Conservation (phyloP, 2,888 invertebrate species). For the Bellardia bayeri region DNA sequence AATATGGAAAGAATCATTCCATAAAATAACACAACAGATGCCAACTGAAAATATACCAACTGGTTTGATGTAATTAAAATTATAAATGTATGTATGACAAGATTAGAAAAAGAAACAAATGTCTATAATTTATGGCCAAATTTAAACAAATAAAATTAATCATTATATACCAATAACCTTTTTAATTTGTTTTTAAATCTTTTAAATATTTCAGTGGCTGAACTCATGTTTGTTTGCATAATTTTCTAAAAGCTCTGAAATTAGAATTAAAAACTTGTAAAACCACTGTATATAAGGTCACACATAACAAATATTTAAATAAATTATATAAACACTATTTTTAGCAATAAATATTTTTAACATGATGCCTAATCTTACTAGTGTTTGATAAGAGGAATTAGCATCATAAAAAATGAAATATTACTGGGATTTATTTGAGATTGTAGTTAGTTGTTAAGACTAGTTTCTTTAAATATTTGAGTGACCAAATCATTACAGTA, state of each 20-base stretch:
- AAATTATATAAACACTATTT: no score
- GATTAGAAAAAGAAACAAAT: background rate
- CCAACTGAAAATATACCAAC: background rate
- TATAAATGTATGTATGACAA: background rate
- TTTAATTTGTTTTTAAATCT: conserved; percentile 2
- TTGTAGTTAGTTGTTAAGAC: no score
- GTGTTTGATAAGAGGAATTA: no score
- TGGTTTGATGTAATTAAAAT: background rate
- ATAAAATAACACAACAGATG: no score
- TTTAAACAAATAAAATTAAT: conserved; percentile 13
- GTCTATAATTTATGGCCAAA: background rate
- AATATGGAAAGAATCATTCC: no score
- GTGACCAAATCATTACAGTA: no score
- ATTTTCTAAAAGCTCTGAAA: background rate
- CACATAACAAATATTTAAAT: no score
- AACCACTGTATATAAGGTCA: background rate
- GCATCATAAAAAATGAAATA: no score
- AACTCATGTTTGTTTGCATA: background rate
- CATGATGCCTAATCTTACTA: no score
- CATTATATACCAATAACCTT: background rate
- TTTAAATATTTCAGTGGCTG: conserved; percentile 6
- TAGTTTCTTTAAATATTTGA: no score
- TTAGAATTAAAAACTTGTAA: background rate
- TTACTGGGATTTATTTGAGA: no score
- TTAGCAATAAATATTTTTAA: no score